Percentiles rank a stretch among this genome's conserved stretches.
These are phyloP conservation scores for Spisula solida DNA, from an alignment of 2,888 invertebrate genomes.

Conservation along the genomic window DNA sequence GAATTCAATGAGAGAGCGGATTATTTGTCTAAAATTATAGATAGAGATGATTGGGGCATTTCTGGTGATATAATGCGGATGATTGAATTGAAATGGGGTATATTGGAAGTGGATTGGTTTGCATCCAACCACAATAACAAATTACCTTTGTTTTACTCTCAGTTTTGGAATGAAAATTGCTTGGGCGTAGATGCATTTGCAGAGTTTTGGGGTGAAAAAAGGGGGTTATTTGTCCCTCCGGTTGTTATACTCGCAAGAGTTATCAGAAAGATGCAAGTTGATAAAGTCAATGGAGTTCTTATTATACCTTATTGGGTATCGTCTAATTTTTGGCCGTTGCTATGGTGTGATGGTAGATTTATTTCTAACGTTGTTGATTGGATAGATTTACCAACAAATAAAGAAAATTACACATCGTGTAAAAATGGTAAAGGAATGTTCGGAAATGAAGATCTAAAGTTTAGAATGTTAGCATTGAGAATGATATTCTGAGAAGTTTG, in stretches of 20 bases:
- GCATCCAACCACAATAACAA: slow-evolving; percentile 52
- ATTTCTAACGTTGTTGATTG: slow-evolving; percentile 15
- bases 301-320: slow-evolving; percentile 43
- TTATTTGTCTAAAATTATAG: slow-evolving; percentile 47
- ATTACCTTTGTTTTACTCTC: slow-evolving; percentile 50
- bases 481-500: no score
- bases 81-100: slow-evolving; percentile 38
- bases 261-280: slow-evolving; percentile 34
- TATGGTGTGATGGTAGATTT: slow-evolving; percentile 27
- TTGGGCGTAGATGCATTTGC: slow-evolving; percentile 53
- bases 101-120: slow-evolving; percentile 54
- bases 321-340: slow-evolving; percentile 49
- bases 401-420: slow-evolving; percentile 32
- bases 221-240: slow-evolving; percentile 55
- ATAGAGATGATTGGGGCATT: slow-evolving; percentile 66
- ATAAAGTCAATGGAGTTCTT: slow-evolving; percentile 36
- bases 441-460: slow-evolving; percentile 53
- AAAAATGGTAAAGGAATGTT: slow-evolving; percentile 38
- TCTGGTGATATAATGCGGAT: slow-evolving; percentile 39
- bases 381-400: slow-evolving; percentile 53
- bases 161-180: slow-evolving; percentile 55
- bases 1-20: slow-evolving; percentile 43
- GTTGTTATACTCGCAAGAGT: slow-evolving; percentile 33
- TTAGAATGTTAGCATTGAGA: slow-evolving; percentile 51
- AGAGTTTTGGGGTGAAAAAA: slow-evolving; percentile 35